Conservation (phyloP, 2,888 invertebrate species). For the Hemistola chrysoprasaria region DNA sequence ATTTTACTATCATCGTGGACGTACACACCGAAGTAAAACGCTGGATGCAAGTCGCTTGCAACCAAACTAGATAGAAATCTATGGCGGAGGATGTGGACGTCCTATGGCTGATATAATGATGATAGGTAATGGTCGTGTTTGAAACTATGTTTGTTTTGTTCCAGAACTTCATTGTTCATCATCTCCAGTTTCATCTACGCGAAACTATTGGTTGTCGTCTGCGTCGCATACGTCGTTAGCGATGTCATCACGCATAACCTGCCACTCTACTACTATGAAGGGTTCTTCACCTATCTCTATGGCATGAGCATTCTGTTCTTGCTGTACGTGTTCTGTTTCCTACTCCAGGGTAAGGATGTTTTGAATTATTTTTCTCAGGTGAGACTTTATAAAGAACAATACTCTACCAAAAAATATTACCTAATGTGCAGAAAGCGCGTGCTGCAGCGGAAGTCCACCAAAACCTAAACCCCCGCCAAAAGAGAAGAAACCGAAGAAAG, state of each 20-base stretch:
- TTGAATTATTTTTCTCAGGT: not conserved
- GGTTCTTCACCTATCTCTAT: slow-evolving; percentile 96
- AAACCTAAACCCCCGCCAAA: slow-evolving; percentile 85
- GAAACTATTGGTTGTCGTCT: slow-evolving; percentile 95
- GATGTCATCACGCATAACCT: slow-evolving; percentile 96
- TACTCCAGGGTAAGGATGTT: slow-evolving; percentile 87
- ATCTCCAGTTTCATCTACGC: slow-evolving; percentile 98
- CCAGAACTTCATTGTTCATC: slow-evolving; percentile 96
- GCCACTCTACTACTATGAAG: slow-evolving; percentile 96
- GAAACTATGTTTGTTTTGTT: slow-evolving; percentile 50
- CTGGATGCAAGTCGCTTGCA: no score
- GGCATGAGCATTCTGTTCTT: slow-evolving; percentile 96
- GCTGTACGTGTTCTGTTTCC: slow-evolving; percentile 96
- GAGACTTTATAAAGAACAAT: no score
- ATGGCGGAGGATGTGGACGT: no score
- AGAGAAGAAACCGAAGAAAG: slow-evolving; percentile 87
- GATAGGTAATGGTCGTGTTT: no score
- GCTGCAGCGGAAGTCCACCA: slow-evolving; percentile 88
- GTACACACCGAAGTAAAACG: no score
- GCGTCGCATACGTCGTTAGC: slow-evolving; percentile 96
- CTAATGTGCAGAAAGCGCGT: slow-evolving; percentile 86
- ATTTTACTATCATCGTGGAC: no score
- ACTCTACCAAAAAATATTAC: not conserved
- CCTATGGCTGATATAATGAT: no score
- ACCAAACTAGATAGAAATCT: no score